A percentile compares a stretch with the other conserved stretches of the same genome.
These are phyloP conservation scores for Lasioglossum albipes DNA, from an alignment of 1,140 invertebrate genomes.

Conservation along the genomic window DNA sequence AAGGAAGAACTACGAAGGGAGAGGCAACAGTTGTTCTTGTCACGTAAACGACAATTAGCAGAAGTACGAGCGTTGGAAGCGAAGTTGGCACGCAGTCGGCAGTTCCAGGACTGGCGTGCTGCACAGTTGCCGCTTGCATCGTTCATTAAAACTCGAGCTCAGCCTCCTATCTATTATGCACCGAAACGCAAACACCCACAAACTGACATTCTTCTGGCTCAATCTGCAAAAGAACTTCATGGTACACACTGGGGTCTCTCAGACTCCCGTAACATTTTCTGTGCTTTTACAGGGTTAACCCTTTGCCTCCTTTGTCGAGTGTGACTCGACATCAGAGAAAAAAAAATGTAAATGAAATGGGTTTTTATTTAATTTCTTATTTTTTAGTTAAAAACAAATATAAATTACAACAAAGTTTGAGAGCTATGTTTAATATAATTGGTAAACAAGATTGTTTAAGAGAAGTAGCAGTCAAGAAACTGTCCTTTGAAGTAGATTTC, in stretches of 20 bases:
- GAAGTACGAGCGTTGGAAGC: slow-evolving; percentile 94
- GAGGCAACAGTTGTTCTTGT: slow-evolving; percentile 90
- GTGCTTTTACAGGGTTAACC: not conserved
- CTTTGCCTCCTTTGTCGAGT: no score
- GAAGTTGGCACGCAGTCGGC: slow-evolving; percentile 92
- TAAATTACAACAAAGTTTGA: no score
- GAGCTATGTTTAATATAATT: no score
- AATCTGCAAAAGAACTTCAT: slow-evolving; percentile 82
- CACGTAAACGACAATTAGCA: slow-evolving; percentile 91
- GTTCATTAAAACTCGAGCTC: slow-evolving; percentile 93
- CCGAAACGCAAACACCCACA: slow-evolving; percentile 86
- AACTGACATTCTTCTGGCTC: slow-evolving; percentile 81
- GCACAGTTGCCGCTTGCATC: slow-evolving; percentile 88
- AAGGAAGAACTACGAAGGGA: slow-evolving; percentile 92
- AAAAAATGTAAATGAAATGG: no score
- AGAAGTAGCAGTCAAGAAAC: no score
- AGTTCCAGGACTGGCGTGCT: slow-evolving; percentile 93
- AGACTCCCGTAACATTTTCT: not conserved
- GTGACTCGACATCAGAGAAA: no score
- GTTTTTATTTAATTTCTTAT: no score
- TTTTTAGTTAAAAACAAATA: no score
- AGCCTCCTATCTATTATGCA: slow-evolving; percentile 93
- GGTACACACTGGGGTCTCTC: slow-evolving; percentile 75
- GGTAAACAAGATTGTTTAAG: no score
- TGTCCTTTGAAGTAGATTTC: no score